Percentiles rank a stretch among this genome's conserved stretches.
phyloP scores from a whole-genome alignment of 2,113 vertebrate species.

The Lutjanus erythropterus region DNA sequence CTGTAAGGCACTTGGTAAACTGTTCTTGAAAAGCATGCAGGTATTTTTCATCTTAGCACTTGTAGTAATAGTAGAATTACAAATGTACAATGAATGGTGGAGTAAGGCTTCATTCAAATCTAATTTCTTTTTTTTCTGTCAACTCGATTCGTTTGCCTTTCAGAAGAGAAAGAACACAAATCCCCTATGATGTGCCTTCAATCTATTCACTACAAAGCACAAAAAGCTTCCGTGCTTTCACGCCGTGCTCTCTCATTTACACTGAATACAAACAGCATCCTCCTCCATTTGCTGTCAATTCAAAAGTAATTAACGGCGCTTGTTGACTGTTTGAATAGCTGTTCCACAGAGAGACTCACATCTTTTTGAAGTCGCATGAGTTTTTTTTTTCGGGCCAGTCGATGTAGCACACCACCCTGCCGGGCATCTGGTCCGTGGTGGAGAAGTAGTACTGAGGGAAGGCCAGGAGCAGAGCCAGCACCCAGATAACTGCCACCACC shows the following conservation, averaged over 20 bases:
- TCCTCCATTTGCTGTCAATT: constrained; percentile 24
- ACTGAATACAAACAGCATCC: constrained; percentile 34
- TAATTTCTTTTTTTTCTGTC: constrained; percentile 7
- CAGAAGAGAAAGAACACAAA: neutral
- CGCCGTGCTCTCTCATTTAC: constrained; percentile 7
- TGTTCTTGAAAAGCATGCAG: neutral
- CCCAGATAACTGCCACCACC: constrained; percentile 92
- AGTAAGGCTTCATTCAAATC: constrained; percentile 18
- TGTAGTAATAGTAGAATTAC: constrained; percentile 3
- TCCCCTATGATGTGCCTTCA: constrained; percentile 34
- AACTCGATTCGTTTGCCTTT: neutral
- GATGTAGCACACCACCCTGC: constrained; percentile 91
- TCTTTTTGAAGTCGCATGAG: constrained; percentile 86
- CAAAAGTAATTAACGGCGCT: constrained; percentile 40
- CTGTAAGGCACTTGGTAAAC: neutral
- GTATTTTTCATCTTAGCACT: neutral
- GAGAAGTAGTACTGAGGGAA: constrained; percentile 96
- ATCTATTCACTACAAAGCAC: constrained; percentile 32
- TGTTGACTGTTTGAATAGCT: constrained; percentile 7
- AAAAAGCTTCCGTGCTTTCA: constrained; percentile 24
- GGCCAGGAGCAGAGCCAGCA: constrained; percentile 92
- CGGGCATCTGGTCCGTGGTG: constrained; percentile 80
- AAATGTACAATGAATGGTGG: constrained; percentile 11
- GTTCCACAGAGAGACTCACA: constrained; percentile 84
- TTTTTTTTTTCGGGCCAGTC: constrained; percentile 94